Percentiles rank a stretch among this genome's conserved stretches.
Conservation (phyloP, 2,888 invertebrate species). For the Hyles lineata region DNA sequence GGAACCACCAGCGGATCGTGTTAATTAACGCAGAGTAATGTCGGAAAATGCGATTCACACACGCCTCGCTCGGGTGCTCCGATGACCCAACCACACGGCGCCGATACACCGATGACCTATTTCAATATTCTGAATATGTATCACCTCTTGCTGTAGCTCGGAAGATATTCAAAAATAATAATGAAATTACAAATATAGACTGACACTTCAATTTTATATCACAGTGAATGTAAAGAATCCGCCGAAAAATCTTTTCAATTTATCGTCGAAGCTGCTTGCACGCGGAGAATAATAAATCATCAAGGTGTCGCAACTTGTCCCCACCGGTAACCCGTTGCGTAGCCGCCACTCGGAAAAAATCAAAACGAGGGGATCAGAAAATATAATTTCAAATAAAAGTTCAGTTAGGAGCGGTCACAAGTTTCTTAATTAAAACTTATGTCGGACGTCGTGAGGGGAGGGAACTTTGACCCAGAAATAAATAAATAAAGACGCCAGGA, state of each 20-base stretch:
- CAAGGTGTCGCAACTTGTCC: slow-evolving; percentile 73
- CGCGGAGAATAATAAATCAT: slow-evolving; percentile 74
- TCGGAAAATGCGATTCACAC: slow-evolving; percentile 30
- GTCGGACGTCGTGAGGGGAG: slow-evolving; percentile 77
- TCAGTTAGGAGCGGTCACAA: slow-evolving; percentile 80
- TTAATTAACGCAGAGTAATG: slow-evolving; percentile 71
- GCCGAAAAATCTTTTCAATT: slow-evolving; percentile 65
- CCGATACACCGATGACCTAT: not conserved
- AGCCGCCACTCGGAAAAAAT: slow-evolving; percentile 67
- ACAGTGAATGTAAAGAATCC: slow-evolving; percentile 46
- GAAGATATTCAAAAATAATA: not conserved
- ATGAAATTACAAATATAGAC: not conserved
- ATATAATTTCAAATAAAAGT: slow-evolving; percentile 84
- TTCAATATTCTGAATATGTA: slow-evolving; percentile 12
- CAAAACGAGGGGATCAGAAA: slow-evolving; percentile 77
- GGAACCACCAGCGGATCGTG: slow-evolving; percentile 51
- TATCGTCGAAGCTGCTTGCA: slow-evolving; percentile 43
- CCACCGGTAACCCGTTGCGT: slow-evolving; percentile 73
- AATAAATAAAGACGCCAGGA: slow-evolving; percentile 78
- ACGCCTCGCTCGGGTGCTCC: not conserved
- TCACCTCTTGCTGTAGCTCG: not conserved
- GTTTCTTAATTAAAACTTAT: slow-evolving; percentile 86
- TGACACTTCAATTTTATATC: not conserved
- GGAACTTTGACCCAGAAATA: slow-evolving; percentile 82
- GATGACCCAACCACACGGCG: slow-evolving; percentile 14